Evolutionary conservation across 2,113 vertebrate species (phyloP).

Genomic region (Podilymbus podiceps): DNA sequence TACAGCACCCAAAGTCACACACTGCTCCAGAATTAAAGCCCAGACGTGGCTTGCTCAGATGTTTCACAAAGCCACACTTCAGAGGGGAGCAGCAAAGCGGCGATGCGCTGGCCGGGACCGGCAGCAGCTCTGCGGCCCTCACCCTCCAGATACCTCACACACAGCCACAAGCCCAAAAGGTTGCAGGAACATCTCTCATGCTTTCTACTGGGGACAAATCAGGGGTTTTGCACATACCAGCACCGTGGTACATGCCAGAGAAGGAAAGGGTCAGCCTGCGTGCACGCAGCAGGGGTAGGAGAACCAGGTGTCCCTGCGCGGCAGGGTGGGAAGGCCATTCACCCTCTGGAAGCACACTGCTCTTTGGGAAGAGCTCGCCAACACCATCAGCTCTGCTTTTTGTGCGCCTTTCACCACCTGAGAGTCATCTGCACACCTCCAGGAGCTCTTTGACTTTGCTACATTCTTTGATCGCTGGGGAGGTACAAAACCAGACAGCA

Average conservation of each 20-base stretch:
- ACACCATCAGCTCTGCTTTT: not conserved
- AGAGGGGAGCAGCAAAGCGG: not conserved
- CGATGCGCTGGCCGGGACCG: not conserved
- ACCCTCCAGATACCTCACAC: not conserved
- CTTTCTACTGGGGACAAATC: not conserved
- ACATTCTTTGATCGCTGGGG: too few species aligned
- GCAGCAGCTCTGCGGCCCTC: not conserved
- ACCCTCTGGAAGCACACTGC: not conserved
- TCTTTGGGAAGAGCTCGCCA: not conserved
- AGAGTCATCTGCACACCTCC: not conserved
- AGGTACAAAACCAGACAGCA: too few species aligned
- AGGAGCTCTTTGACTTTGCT: constrained; percentile 15
- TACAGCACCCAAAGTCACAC: not conserved
- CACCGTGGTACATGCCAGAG: not conserved
- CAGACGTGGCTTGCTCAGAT: not conserved
- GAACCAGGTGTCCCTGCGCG: not conserved
- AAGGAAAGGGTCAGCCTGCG: not conserved
- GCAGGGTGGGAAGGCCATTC: not conserved
- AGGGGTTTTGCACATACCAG: not conserved
- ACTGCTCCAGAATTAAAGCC: not conserved
- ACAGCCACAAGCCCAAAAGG: not conserved
- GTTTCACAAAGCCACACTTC: not conserved
- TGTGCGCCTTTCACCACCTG: not conserved
- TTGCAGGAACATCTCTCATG: not conserved
- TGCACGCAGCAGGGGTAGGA: not conserved